A percentile compares a stretch with the other conserved stretches of the same genome.
Conservation (phyloP, 2,888 invertebrate genomes). For the Drosophila neotestacea region DNA sequence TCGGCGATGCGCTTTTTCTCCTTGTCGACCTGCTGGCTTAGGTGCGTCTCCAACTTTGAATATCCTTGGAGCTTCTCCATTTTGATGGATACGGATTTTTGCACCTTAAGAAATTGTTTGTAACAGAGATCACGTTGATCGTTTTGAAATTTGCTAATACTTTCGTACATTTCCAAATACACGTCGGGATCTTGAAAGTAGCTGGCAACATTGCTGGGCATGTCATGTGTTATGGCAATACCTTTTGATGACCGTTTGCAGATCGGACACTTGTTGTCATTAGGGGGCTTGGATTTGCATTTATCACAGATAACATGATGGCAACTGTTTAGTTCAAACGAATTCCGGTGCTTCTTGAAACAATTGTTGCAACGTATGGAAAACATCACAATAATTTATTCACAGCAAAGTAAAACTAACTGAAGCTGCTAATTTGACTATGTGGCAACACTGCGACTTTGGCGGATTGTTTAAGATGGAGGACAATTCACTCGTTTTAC, state of each 20-base stretch:
- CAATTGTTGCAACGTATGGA: slow-evolving; percentile 60
- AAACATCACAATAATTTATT: slow-evolving; percentile 47
- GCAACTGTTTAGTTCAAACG: slow-evolving; percentile 45
- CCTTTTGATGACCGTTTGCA: slow-evolving; percentile 28
- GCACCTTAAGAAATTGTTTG: slow-evolving; percentile 20
- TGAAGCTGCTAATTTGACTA: slow-evolving; percentile 8
- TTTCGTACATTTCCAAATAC: slow-evolving; percentile 39
- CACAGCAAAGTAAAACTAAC: slow-evolving; percentile 22
- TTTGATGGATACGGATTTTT: neutral
- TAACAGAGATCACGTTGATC: slow-evolving; percentile 42
- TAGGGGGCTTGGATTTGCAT: slow-evolving; percentile 23
- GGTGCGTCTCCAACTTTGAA: slow-evolving; percentile 46
- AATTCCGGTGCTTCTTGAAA: slow-evolving; percentile 1
- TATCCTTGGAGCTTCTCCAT: slow-evolving; percentile 44
- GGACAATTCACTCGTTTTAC: neutral
- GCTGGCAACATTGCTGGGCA: slow-evolving; percentile 43
- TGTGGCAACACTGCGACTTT: slow-evolving; percentile 35
- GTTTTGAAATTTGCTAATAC: slow-evolving; percentile 49
- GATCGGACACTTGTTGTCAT: slow-evolving; percentile 40
- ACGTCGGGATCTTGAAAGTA: slow-evolving; percentile 58
- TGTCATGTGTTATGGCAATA: slow-evolving; percentile 27
- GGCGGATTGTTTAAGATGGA: slow-evolving; percentile 10
- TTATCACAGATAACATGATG: slow-evolving; percentile 52
- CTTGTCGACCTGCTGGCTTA: slow-evolving; percentile 29
- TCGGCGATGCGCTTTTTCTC: slow-evolving; percentile 45